Base-by-base conservation (phyloP, 2,797 vertebrate genomes). In the Pygocentrus nattereri region DNA sequence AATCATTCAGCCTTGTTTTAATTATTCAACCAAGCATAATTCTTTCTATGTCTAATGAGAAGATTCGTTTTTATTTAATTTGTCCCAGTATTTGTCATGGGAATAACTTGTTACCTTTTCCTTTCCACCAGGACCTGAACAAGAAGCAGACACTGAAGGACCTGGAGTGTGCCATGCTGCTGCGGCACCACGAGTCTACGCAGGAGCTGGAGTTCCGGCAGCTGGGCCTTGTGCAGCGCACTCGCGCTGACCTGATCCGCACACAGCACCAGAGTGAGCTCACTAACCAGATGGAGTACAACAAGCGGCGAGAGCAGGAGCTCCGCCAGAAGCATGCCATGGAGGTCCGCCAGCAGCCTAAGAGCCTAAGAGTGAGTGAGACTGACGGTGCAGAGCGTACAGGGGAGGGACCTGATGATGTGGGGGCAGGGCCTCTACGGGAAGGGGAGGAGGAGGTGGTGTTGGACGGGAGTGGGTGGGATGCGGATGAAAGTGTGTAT, bases 91-190 rank as follows among this genome's bases (percentile, higher is more conserved):
- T 3, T 38, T 38, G 34, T 6, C 34, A 34, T 38, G 34, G 27
- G 59, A 5, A n/a, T 1, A 16, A 18, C 15, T 7, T 7, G 5
- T 62, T 10, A 62, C 6, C 18, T 27, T 34, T 30, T 12, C 10
- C 25, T 19, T 72, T 52, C 47, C 21, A 5, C 1, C 78, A 98
- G 97, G 97, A 98, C 16, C 92, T 98, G 90, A 97, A 97, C 90
- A 97, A 97, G 91, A 97, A 98, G 89, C 97, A 98, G 93, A 97
- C 96, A 4, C 94, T 97, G 92, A 96, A 97, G 90, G 97, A 98
- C 90, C 89, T 97, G 91, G 97, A 98, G 89, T 97, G 97, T 11
- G 97, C 96, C 2, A 93, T 97, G 96, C 92, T 98, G 72, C 93
- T 97, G 61, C 95, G 96, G 62, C 97, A 98, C 90, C 96, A 98